Conservation (phyloP, 2,888 invertebrate species). For the Melinaea menophilus region DNA sequence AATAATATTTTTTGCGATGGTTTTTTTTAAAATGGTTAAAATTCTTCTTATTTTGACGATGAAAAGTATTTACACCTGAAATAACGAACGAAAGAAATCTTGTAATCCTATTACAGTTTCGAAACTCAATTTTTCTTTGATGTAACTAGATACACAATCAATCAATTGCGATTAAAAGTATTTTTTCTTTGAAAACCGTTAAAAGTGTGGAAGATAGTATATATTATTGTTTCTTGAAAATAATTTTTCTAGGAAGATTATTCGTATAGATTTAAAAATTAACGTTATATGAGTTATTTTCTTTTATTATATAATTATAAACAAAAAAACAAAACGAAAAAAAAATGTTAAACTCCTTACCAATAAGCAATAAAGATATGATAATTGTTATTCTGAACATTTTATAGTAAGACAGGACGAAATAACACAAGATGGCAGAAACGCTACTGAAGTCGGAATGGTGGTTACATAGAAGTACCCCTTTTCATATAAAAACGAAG, state of each 20-base stretch:
- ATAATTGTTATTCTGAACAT: constrained; percentile 63
- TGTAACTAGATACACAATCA: background rate
- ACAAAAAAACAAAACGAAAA: too few species aligned
- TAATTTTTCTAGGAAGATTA: too few species aligned
- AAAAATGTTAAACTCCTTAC: constrained; percentile 34
- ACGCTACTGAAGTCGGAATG: constrained; percentile 45
- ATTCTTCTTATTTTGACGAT: too few species aligned
- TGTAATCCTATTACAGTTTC: background rate
- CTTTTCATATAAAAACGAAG: constrained; percentile 56
- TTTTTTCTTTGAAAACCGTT: background rate
- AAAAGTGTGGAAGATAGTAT: background rate
- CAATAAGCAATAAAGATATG: constrained; percentile 59
- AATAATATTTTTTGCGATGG: too few species aligned
- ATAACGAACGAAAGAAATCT: background rate
- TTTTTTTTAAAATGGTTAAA: too few species aligned
- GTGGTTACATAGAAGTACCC: constrained; percentile 31
- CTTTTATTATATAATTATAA: too few species aligned
- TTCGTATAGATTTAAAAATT: too few species aligned
- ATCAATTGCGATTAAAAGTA: background rate
- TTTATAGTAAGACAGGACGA: constrained; percentile 33
- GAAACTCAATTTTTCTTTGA: background rate
- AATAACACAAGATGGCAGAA: constrained; percentile 29
- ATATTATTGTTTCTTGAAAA: background rate
- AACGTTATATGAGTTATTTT: too few species aligned
- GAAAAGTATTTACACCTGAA: too few species aligned